Evolutionary conservation across 2,797 vertebrate genomes (phyloP), one percentile per base, ranked within the genome.

Genomic region (Thunnus albacares): DNA sequence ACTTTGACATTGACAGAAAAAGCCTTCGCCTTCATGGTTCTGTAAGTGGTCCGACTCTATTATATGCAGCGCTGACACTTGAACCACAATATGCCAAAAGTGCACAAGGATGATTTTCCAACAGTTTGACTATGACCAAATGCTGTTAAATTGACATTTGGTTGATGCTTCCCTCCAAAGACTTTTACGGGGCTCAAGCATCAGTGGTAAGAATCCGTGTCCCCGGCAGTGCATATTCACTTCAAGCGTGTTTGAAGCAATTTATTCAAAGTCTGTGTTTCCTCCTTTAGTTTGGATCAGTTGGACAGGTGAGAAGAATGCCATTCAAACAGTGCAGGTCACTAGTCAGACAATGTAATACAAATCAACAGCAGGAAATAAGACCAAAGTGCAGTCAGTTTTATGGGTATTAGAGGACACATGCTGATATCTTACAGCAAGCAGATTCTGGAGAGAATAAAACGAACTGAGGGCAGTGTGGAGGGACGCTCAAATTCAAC

Each of bases 1-100:
- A 17, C 52, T 84, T 28, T 80, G 75, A 75, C 79, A 70, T 43
- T 60, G 79, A 68, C 64, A 60, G 75, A 20, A 58, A 64, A 86
- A 71, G 28, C 55, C 52, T 76, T 84, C 73, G 35, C 52, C 56
- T 81, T 84, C 73, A 81, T 43, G 72, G 18, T 55, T 49, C 71
- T 47, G 28, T 52, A 58, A 77, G 76, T 59, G 76, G 55, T 62
- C 20, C 18, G 4, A 41, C 75, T 75, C 68, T n/a, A 65, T 83
- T 80, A 75, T 59, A 30, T 51, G 74, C 72, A 28, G 45, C 69
- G 0, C 4, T 41, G 66, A 72, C 70, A 83, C 80, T 69, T 67
- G 69, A 82, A 71, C 57, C 49, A 10, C 74, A 68, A 64, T 63
- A 69, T 59, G 61, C 55, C 68, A 51, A 76, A 85, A 82, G 70